These are phyloP conservation scores for Ephestia elutella DNA, from an alignment of 1,140 invertebrate genomes.

Conservation along the genomic window DNA sequence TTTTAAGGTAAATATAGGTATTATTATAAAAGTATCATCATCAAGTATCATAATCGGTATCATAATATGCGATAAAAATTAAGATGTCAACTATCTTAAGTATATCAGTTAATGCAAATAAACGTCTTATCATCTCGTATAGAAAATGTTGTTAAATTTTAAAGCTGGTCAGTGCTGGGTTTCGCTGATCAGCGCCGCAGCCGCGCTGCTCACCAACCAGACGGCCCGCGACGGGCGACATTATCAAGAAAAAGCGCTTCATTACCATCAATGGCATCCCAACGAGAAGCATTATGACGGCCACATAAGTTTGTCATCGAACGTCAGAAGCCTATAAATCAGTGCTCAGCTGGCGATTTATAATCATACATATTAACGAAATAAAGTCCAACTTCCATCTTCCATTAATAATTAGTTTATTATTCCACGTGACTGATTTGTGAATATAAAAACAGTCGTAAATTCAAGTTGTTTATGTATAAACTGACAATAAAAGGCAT, in stretches of 20 bases:
- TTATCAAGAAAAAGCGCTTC: conserved; percentile 31
- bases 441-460: conserved; percentile 42
- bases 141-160: too few relatives aligned
- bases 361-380: conserved; percentile 28
- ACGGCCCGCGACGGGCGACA: conserved; percentile 16
- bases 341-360: conserved; percentile 30
- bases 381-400: conserved; percentile 21
- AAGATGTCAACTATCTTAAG: too few relatives aligned
- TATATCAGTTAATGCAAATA: background rate
- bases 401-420: conserved; percentile 41
- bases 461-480: conserved; percentile 51
- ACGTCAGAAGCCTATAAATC: conserved; percentile 33
- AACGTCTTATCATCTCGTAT: too few relatives aligned
- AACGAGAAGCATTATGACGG: conserved; percentile 40
- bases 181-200: background rate
- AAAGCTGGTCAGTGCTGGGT: background rate
- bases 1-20: too few relatives aligned
- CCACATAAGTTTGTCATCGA: conserved; percentile 45
- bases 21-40: too few relatives aligned
- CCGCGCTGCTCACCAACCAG: conserved; percentile 11
- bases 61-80: too few relatives aligned
- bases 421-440: conserved; percentile 30
- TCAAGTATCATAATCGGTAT: too few relatives aligned
- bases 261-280: conserved; percentile 40
- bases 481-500: conserved; percentile 49